Conservation (phyloP, 2,888 invertebrate genomes). For the Pteria penguin region DNA sequence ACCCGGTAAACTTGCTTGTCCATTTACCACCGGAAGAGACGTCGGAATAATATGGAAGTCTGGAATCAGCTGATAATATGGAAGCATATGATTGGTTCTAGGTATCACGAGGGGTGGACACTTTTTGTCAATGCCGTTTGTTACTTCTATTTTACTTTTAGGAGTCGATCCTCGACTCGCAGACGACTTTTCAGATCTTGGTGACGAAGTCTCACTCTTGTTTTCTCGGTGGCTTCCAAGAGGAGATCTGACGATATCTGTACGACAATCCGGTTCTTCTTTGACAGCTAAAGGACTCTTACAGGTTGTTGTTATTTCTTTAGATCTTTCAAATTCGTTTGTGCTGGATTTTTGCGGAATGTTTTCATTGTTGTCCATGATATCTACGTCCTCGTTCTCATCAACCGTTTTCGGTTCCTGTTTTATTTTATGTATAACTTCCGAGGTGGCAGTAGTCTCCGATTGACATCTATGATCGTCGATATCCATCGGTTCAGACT, state of each 20-base stretch:
- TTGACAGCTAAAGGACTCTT: background rate
- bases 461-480: background rate
- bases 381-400: background rate
- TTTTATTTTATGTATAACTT: background rate
- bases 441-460: background rate
- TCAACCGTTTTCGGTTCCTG: background rate
- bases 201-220: conserved; percentile 18
- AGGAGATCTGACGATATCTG: conserved; percentile 12
- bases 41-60: conserved; percentile 31
- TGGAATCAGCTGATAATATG: conserved; percentile 53
- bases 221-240: conserved; percentile 10
- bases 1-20: conserved; percentile 6
- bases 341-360: background rate
- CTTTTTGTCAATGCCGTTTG: conserved; percentile 14
- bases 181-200: conserved; percentile 20
- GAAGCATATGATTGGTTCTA: conserved; percentile 46
- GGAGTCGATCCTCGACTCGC: conserved; percentile 15
- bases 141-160: conserved; percentile 5
- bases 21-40: conserved; percentile 21
- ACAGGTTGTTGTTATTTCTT: background rate
- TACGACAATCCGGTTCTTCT: conserved; percentile 4
- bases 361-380: conserved; percentile 5
- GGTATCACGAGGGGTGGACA: conserved; percentile 41
- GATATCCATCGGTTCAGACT: conserved; percentile 1
- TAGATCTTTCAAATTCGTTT: background rate